Evolutionary conservation across 2,888 invertebrate species (phyloP), one percentile per base, ranked within the genome.

Genomic region (Diachrysia chrysitis): DNA sequence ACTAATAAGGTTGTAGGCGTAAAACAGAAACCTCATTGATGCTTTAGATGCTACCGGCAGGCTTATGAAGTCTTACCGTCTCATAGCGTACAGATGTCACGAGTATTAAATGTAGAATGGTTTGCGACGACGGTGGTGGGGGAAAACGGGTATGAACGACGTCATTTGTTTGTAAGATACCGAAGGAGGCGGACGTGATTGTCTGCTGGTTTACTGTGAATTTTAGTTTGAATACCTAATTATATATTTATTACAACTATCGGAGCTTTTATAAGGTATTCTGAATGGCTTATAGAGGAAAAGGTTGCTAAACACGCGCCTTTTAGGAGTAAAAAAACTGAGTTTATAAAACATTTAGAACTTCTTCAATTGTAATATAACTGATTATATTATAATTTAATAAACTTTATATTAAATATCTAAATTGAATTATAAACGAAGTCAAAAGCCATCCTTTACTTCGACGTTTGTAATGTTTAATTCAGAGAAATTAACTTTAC

Each of bases 1-100:
- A 76, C 73, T 82, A 83, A 82, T 81, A 81, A 81, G 82, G 65
- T 63, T 64, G 62, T 62, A 76, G 66, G 56, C 75, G 48, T 74
- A 77, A 74, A 81, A 78, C 70, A 54, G 59, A 73, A 64, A 60
- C 78, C 74, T 69, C 66, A 71, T 77, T 73, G 65, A 70, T 64
- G 65, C 56, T 56, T 64, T 55, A 61, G 64, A 65, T 79, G 72
- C 58, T 63, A 62, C 63, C 55, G 46, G 58, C 29, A 59, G 60
- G 63, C 71, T 80, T 76, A 83, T 67, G 66, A 70, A 67, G 53
- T 53, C 58, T 53, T 63, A 51, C 63, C 59, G 53, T 57, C 60
- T 61, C 55, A 42, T 37, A 21, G 48, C 48, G 48, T 21, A 17
- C 66, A 68, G 64, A 51, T 69, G 73, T 71, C 64, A 69, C 62